Conservation (phyloP, 2,113 vertebrate species). For the Aramus guarauna region DNA sequence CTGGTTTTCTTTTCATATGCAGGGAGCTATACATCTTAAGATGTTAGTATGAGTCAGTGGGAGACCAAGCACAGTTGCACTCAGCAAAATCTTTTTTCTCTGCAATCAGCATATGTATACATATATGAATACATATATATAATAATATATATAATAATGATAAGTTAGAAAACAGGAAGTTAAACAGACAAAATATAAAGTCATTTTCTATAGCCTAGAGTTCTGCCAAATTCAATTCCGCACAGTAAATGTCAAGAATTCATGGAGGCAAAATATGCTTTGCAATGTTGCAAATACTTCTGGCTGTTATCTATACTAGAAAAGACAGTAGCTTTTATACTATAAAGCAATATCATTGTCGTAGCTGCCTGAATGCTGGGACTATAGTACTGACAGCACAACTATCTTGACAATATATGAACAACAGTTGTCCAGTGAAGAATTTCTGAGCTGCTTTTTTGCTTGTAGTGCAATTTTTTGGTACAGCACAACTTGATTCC, state of each 20-base stretch:
- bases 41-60: not conserved
- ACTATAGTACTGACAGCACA: not conserved
- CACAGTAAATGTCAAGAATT: not conserved
- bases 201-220: fast-evolving
- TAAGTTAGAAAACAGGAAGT: not conserved
- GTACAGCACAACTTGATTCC: not conserved
- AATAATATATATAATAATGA: not conserved
- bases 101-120: not conserved
- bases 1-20: not conserved
- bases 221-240: not conserved
- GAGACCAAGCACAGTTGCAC: not conserved
- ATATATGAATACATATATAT: not conserved
- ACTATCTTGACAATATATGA: not conserved
- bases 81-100: not conserved
- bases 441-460: not conserved
- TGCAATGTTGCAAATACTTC: not conserved
- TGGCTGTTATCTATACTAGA: not conserved
- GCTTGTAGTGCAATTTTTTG: not conserved
- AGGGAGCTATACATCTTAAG: not conserved
- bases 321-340: not conserved
- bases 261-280: not conserved
- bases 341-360: not conserved
- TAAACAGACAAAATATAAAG: not conserved
- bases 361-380: not conserved
- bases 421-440: not conserved